Base-by-base conservation (phyloP, 2,888 invertebrate genomes). In the Sthenelais limicola region DNA sequence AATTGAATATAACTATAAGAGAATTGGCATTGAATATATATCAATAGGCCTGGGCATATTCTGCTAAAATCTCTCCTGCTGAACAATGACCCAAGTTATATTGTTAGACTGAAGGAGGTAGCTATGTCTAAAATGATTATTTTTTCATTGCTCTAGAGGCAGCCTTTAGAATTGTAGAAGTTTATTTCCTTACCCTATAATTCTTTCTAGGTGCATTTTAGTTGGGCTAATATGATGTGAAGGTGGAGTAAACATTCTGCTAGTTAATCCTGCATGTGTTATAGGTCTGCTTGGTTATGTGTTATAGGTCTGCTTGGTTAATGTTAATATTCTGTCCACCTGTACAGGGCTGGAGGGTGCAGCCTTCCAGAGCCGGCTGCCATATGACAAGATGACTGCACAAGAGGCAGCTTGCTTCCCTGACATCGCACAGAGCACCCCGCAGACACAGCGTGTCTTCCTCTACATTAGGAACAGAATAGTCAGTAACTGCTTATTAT, bases 361-460 rank as follows among this genome's bases (percentile, higher is more conserved):
- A 68, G 87, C 88, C 32, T 86, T 87, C 68, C 87, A 97, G 87
- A 96, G 96, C 79, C 92, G 98, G 49, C 90, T 98, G 85, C 97
- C 97, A 0, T 94, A 94, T 88, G 97, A 96, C 86, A 96, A 97
- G 88, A 92, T 98, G 92, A 96, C 96, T 7, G 94, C 96, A 0
- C 92, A 94, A 43, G 98, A 98, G 90, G 95, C 95, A 0, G 94
- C 94, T 67, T 94, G 94, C 85, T 98, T 98, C 88, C 94, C 95
- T 1, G 98, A 98, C 85, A 92, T 98, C 28, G 92, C 94, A 69
- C 92, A 93, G 76, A 92, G 94, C 18, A 93, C 94, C 0, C 92
- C 94, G 48, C 92, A 93, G 82, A 92, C 94, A 0, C 93, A 94
- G 79, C 93, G 95, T 87, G 92, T 97, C 28, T 98, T 96, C 87